Base-by-base conservation (phyloP, 2,888 invertebrate species). In the Prenolepis imparis region DNA sequence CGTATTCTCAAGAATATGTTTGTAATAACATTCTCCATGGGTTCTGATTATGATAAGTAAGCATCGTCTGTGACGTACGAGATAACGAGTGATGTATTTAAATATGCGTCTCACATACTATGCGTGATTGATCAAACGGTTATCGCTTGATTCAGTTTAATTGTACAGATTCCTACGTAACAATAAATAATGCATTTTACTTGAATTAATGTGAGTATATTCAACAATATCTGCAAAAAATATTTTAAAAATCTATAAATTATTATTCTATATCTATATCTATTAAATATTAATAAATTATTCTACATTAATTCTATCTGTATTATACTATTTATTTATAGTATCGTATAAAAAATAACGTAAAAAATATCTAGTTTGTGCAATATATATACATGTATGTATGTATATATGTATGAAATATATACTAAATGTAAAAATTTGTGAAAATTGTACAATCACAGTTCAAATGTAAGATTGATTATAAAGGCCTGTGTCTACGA, bases 111-210 rank as follows among this genome's bases (percentile, higher is more conserved):
- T 32, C 64, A 32, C 63, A 74, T 41, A 41, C 5, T 28, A n/a
- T 44, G 11, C 28, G 32, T 74, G 32, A 74, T 63, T 74, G 18
- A 59, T 57, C 59, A 72, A 72, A 72, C 18, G 39, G 5, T 39
- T 36, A 74, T 74, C 28, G 15, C 9, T 61, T 32, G 18, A 61
- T 32, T 18, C 3, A n/a, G 18, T 28, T 44, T 73, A 61, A 73
- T 61, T 73, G n/a, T 1, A 39, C 18, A 39, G 57, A 57, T 39
- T 61, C 4, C 2, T 1, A 11, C 59, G 18, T 59, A 73, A 57
- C 12, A 59, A 41, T 28, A 59, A 73, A 59, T 28, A 18, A 73
- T 73, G 2, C 28, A 41, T 73, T n/a, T 41, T 8, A 59, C 21
- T 11, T 32, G 1, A 28, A 48, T 48, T 44, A 74, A 74, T 48